phyloP scores from a whole-genome alignment of 2,113 vertebrate genomes.

The Psilopogon haemacephalus region DNA sequence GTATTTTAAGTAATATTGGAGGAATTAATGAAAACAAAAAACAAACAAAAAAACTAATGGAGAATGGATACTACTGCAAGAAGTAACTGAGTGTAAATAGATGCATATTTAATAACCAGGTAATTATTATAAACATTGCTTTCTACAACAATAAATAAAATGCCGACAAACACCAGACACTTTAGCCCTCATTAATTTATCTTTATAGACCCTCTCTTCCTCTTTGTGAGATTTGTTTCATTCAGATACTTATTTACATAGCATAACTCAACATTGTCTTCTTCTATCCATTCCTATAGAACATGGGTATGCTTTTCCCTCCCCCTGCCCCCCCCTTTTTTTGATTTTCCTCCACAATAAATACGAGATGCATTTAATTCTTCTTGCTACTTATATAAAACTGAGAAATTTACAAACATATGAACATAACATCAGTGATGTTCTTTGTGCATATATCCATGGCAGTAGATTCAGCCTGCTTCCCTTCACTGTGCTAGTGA shows the following conservation, averaged over 20 bases:
- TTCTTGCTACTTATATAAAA: background rate
- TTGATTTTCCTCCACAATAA: background rate
- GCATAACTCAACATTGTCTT: background rate
- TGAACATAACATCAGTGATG: background rate
- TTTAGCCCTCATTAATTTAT: background rate
- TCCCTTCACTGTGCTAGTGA: background rate
- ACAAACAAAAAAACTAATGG: background rate
- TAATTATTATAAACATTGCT: slow-evolving; percentile 39
- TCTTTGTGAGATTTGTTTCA: background rate
- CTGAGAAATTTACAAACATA: background rate
- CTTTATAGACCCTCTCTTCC: background rate
- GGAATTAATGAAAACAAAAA: background rate
- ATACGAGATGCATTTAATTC: background rate
- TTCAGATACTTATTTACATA: background rate
- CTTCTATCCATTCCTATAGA: background rate
- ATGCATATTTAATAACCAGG: slow-evolving; percentile 31
- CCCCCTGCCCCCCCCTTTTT: background rate
- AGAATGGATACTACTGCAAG: background rate
- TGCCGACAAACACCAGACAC: background rate
- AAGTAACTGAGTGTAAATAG: slow-evolving; percentile 35
- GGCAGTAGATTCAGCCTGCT: background rate
- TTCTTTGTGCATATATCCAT: background rate
- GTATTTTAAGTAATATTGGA: background rate
- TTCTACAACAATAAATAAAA: slow-evolving; percentile 27
- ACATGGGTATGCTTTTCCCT: background rate